phyloP scores from a whole-genome alignment of 2,888 invertebrate genomes.

The Acrocera orbiculus region DNA sequence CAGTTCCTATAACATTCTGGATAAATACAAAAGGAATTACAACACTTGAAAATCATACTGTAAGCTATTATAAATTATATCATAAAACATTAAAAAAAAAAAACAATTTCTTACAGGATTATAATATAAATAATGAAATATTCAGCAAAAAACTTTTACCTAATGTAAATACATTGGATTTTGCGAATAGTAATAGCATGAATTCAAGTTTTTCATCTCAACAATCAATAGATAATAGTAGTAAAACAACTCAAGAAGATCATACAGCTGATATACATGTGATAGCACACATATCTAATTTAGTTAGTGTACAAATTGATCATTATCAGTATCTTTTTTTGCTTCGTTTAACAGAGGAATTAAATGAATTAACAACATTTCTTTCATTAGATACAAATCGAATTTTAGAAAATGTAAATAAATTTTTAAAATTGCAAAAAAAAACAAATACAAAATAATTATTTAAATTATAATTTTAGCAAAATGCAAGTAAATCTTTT shows the following conservation, averaged over 20 bases:
- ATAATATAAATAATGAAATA: not conserved
- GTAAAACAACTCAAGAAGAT: slow-evolving; percentile 18
- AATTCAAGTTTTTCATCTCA: slow-evolving; percentile 10
- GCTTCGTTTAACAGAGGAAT: slow-evolving; percentile 61
- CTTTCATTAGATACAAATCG: slow-evolving; percentile 58
- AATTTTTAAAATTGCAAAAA: not conserved
- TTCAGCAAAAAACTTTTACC: not conserved
- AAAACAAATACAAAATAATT: slow-evolving; percentile 3
- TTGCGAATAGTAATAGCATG: slow-evolving; percentile 16
- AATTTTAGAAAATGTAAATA: slow-evolving; percentile 39
- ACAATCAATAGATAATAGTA: slow-evolving; percentile 12
- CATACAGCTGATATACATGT: slow-evolving; percentile 54
- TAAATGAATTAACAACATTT: slow-evolving; percentile 64
- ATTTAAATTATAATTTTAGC: slow-evolving; percentile 14
- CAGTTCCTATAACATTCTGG: slow-evolving; percentile 79
- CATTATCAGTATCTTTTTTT: slow-evolving; percentile 87
- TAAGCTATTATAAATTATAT: no score
- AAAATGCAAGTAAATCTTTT: slow-evolving; percentile 33
- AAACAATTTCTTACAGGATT: no score
- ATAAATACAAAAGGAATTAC: no score
- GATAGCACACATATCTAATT: slow-evolving; percentile 62
- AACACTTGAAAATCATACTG: not conserved
- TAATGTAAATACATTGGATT: slow-evolving; percentile 16
- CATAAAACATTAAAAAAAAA: slow-evolving; percentile 1
- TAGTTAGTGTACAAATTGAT: slow-evolving; percentile 79